Percentiles rank a stretch among this genome's conserved stretches.
phyloP scores from a whole-genome alignment of 2,113 vertebrate species.

The Solenodon paradoxus region DNA sequence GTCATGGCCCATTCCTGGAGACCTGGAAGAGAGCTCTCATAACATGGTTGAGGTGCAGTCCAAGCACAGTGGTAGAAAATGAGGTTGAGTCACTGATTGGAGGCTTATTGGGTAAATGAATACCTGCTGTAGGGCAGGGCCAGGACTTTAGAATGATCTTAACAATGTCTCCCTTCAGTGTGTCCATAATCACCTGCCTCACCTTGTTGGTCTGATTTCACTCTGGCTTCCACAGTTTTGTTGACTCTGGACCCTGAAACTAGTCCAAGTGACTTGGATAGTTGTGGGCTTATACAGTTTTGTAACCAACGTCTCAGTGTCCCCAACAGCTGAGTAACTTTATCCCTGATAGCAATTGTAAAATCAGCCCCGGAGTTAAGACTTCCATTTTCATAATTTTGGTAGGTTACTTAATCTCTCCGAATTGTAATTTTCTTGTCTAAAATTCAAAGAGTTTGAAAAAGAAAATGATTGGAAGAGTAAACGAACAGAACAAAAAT shows the following conservation, averaged over 20 bases:
- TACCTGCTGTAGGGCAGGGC: background rate
- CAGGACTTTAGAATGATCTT: background rate
- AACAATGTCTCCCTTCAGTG: accelerated
- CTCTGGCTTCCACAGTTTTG: background rate
- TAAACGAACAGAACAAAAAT: background rate
- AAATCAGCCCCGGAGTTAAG: background rate
- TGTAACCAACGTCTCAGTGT: background rate
- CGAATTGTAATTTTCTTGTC: background rate
- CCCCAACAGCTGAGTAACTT: background rate
- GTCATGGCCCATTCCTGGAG: background rate
- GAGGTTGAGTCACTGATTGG: background rate
- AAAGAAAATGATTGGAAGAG: background rate
- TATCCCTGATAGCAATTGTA: background rate
- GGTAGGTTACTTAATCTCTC: background rate
- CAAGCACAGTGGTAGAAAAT: background rate
- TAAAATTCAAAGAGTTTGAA: background rate
- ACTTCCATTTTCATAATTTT: background rate
- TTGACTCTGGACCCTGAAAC: too few relatives aligned
- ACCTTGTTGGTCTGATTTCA: background rate
- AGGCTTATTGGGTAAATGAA: too few relatives aligned
- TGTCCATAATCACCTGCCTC: accelerated
- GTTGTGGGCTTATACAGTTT: background rate
- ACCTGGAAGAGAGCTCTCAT: background rate
- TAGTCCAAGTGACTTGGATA: too few relatives aligned
- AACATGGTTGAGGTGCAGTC: background rate